A percentile compares a stretch with the other conserved stretches of the same genome.
phyloP scores from a whole-genome alignment of 2,888 invertebrate species.

The Thymelicus lineola region DNA sequence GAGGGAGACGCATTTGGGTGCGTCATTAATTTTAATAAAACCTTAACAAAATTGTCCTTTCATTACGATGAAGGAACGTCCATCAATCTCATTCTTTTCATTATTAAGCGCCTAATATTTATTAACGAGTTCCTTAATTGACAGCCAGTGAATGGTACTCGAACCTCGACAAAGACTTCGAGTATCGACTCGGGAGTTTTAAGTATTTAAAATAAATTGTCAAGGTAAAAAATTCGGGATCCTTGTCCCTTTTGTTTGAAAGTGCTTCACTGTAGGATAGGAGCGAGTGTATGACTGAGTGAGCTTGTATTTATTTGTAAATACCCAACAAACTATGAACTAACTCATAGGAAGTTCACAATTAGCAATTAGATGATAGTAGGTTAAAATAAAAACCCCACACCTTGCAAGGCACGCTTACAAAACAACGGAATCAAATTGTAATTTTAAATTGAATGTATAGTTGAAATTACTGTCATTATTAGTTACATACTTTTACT shows the following conservation, averaged over 20 bases:
- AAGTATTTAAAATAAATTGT: conserved; percentile 51
- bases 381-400: too few relatives aligned
- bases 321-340: too few relatives aligned
- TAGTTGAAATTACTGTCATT: too few relatives aligned
- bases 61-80: conserved; percentile 38
- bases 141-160: conserved; percentile 49
- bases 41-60: conserved; percentile 45
- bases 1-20: conserved; percentile 40
- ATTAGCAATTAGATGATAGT: too few relatives aligned
- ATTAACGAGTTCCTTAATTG: conserved; percentile 49
- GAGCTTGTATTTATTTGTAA: background rate
- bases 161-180: conserved; percentile 46
- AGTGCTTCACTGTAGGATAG: conserved; percentile 1
- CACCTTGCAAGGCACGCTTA: too few relatives aligned
- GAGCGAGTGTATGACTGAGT: background rate
- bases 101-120: conserved; percentile 46
- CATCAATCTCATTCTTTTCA: conserved; percentile 45
- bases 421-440: too few relatives aligned
- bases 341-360: too few relatives aligned
- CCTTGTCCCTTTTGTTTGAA: conserved; percentile 3
- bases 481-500: too few relatives aligned
- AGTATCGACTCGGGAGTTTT: conserved; percentile 45
- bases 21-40: conserved; percentile 49
- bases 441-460: too few relatives aligned
- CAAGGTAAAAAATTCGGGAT: conserved; percentile 58